These are phyloP conservation scores for Osedax frankpressi DNA, from an alignment of 2,888 invertebrate genomes.

Conservation along the genomic window DNA sequence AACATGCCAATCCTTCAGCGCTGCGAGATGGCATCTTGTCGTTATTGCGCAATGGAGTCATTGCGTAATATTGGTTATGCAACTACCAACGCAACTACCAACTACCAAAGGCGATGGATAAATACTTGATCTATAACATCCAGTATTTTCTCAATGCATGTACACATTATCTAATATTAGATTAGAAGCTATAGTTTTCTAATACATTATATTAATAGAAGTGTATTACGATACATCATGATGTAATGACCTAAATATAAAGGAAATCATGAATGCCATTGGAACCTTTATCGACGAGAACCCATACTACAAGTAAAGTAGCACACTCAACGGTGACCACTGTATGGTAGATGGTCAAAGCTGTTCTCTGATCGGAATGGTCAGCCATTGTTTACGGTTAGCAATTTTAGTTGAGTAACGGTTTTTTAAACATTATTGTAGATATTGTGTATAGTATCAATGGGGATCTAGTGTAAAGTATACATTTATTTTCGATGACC, in stretches of 20 bases:
- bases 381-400: background rate
- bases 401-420: too few relatives aligned
- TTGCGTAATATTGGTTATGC: too few relatives aligned
- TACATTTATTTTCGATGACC: background rate
- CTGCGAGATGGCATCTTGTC: background rate
- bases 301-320: background rate
- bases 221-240: background rate
- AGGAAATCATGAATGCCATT: too few relatives aligned
- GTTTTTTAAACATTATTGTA: too few relatives aligned
- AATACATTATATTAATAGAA: background rate
- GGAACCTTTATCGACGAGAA: background rate
- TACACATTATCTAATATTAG: background rate
- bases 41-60: too few relatives aligned
- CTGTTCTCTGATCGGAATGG: background rate
- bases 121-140: background rate
- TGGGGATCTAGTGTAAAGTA: too few relatives aligned
- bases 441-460: too few relatives aligned
- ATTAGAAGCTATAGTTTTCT: background rate
- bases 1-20: background rate
- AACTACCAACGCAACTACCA: too few relatives aligned
- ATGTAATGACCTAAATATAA: too few relatives aligned
- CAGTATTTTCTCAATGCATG: background rate
- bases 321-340: background rate
- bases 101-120: background rate
- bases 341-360: background rate